Evolutionary conservation across 2,797 vertebrate genomes (phyloP), one percentile per base, ranked within the genome.

Genomic region (Carduelis carduelis): DNA sequence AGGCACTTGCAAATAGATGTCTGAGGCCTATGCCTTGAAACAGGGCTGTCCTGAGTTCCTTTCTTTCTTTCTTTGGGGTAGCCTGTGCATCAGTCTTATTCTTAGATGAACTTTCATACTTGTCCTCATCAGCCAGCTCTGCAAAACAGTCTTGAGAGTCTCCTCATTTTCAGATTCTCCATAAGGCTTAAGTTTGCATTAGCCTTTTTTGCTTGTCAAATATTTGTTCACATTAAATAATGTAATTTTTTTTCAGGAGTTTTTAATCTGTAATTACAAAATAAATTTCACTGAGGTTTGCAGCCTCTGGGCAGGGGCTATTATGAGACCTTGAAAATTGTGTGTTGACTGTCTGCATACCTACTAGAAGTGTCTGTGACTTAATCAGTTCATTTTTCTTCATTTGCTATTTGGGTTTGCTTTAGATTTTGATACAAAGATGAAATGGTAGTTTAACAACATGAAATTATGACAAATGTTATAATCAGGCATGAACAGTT

Each of bases 321-420:
- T 84, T 89, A 43, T 0, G 2, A 91, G 70, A 89, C 17, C 52
- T 81, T 70, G 55, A 79, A 92, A 77, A 83, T 88, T 89, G 32
- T 39, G 12, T 84, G 41, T 85, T 90, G 60, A 59, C 44, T 95
- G 32, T 83, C 94, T 91, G 93, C 57, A 43, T 66, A 68, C 28
- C 43, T 83, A 23, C 70, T 86, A 39, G 59, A 89, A 81, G 15
- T 46, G 41, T 90, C 74, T 95, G 63, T 82, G 78, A 63, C 44
- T 92, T 94, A 94, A 96, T 87, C 41, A 59, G 68, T 90, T 93
- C 26, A 96, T 97, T 97, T 96, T 59, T 96, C 93, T 95, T 95
- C 76, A 94, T 97, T 75, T 96, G 23, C 24, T 92, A 23, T 79
- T 95, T 79, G 39, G 12, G 41, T 95, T 90, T 92, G 32, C 52